Conservation (phyloP, 2,113 vertebrate species). For the Phoxinus phoxinus region DNA sequence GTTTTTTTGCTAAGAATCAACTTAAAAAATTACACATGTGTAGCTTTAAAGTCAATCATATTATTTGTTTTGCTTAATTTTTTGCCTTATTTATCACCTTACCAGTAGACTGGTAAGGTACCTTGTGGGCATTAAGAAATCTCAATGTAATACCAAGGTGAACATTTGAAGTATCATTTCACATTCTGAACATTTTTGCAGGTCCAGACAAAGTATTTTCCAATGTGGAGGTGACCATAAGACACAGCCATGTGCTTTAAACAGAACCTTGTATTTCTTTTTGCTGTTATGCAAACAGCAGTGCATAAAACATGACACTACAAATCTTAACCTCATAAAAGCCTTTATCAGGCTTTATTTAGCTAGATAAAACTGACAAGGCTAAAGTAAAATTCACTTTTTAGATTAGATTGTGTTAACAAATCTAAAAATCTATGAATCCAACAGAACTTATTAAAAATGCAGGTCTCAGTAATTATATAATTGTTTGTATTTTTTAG, state of each 20-base stretch:
- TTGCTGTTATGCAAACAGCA: neutral
- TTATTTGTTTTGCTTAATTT: neutral
- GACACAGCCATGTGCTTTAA: neutral
- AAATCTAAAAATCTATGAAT: neutral
- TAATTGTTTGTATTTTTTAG: neutral
- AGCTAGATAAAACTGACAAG: neutral
- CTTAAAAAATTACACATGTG: too few species aligned
- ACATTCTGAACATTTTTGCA: conserved; percentile 52
- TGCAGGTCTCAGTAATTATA: neutral
- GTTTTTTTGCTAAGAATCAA: too few species aligned
- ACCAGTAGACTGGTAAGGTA: neutral
- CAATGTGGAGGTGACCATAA: conserved; percentile 82
- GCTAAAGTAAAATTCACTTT: neutral
- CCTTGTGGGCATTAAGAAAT: neutral
- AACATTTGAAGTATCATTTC: conserved; percentile 6
- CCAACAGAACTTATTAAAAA: neutral
- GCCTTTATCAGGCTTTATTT: neutral
- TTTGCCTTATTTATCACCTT: neutral
- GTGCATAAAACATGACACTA: neutral
- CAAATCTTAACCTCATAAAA: neutral
- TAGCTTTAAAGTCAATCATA: too few species aligned
- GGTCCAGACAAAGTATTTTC: conserved; percentile 80
- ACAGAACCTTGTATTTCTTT: neutral
- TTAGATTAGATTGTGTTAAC: neutral
- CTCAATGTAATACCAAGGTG: neutral